Evolutionary conservation across 2,113 vertebrate genomes (phyloP).

Genomic region (Okapia johnstoni): DNA sequence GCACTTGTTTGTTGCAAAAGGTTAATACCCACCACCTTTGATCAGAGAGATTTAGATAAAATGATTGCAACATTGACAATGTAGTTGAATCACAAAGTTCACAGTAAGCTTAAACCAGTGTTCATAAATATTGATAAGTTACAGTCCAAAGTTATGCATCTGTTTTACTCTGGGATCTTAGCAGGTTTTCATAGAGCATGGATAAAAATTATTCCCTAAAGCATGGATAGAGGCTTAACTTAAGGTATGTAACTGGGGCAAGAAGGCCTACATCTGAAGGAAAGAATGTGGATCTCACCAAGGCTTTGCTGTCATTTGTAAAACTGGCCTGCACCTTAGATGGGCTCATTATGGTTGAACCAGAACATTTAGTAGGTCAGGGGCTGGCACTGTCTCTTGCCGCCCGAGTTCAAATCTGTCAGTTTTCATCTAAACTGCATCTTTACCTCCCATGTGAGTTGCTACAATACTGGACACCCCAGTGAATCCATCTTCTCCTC

Average conservation of each 20-base stretch:
- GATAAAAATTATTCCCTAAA: neutral
- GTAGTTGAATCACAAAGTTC: constrained; percentile 36
- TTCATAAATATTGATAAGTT: constrained; percentile 1
- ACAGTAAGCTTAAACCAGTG: neutral
- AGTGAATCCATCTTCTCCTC: neutral
- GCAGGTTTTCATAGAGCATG: neutral
- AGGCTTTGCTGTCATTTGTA: neutral
- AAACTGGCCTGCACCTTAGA: neutral
- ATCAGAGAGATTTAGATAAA: constrained; percentile 37
- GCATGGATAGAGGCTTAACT: neutral
- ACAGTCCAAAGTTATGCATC: neutral
- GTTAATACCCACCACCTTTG: constrained; percentile 7
- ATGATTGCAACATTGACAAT: neutral
- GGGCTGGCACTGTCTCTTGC: neutral
- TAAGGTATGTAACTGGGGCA: neutral
- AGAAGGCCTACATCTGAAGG: neutral
- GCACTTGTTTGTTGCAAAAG: neutral
- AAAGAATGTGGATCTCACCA: neutral
- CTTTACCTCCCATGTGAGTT: neutral
- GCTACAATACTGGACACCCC: neutral
- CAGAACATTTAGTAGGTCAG: neutral
- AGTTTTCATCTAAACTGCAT: neutral
- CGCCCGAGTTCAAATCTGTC: neutral
- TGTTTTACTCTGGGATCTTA: neutral
- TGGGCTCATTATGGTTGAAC: neutral